Conservation (phyloP, 2,797 vertebrate genomes). For the Cygnus olor region DNA sequence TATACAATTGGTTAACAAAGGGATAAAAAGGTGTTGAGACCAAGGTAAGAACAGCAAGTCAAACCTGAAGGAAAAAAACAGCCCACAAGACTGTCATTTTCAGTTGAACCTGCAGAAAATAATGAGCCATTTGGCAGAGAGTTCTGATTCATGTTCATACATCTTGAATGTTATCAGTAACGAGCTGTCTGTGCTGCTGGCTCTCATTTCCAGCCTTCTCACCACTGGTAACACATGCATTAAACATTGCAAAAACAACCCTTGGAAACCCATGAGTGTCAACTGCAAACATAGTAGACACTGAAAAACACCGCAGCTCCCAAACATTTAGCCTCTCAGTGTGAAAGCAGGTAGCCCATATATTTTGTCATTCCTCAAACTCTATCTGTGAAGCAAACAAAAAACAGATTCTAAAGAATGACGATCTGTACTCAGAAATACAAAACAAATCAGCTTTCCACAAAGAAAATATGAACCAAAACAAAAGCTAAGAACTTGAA, state of each 20-base stretch:
- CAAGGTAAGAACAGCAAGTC: not conserved
- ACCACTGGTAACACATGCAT: not conserved
- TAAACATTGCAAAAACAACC: not conserved
- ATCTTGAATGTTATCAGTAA: not conserved
- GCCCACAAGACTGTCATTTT: not conserved
- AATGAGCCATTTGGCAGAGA: not conserved
- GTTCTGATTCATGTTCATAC: not conserved
- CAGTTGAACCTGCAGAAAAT: slow-evolving; percentile 8
- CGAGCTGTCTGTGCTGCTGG: not conserved
- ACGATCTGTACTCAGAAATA: not conserved
- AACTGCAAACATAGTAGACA: not conserved
- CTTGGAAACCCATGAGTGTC: not conserved
- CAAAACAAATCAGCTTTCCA: not conserved
- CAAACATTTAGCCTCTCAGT: not conserved
- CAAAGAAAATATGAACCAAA: not conserved
- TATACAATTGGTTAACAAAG: not conserved
- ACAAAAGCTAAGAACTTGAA: not conserved
- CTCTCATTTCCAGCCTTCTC: not conserved
- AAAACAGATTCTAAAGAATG: not conserved
- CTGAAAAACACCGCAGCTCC: not conserved
- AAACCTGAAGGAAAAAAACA: not conserved
- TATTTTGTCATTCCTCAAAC: not conserved
- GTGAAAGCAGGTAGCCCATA: not conserved
- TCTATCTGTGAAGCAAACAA: not conserved
- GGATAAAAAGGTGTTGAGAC: not conserved